Evolutionary conservation across 37 sponge, comb jelly and placozoan species (phyloP).

Genomic region (Diacarnus erythraeanus): DNA sequence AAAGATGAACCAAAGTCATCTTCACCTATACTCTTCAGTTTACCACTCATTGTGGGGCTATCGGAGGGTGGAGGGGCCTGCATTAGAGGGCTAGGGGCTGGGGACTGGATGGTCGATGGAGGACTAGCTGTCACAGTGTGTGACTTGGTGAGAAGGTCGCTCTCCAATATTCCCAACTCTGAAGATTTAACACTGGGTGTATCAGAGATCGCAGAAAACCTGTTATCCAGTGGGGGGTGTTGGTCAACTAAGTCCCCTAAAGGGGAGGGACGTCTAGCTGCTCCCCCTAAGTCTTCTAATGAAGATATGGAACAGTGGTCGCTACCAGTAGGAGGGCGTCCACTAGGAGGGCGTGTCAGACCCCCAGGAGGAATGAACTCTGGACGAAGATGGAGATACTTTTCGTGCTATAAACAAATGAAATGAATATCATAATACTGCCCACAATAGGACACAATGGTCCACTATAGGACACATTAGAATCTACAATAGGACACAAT

Average conservation of each 20-base stretch:
- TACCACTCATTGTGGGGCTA: slow-evolving; percentile 3
- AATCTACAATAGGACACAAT: too few relatives aligned
- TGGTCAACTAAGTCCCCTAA: too few relatives aligned
- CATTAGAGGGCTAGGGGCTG: not conserved
- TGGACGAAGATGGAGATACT: slow-evolving; percentile 53
- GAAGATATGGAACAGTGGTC: not conserved
- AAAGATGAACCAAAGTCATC: slow-evolving; percentile 8
- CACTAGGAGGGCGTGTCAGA: slow-evolving; percentile 24
- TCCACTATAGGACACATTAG: too few relatives aligned
- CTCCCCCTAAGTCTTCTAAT: not conserved
- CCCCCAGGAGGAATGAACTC: slow-evolving; percentile 19
- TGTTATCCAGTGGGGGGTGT: not conserved
- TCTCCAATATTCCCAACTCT: not conserved
- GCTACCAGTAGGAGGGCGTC: not conserved
- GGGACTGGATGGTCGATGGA: slow-evolving; percentile 3
- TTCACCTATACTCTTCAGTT: not conserved
- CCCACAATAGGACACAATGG: too few relatives aligned
- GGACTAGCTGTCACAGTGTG: slow-evolving; percentile 5
- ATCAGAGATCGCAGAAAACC: not conserved
- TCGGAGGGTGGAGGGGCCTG: not conserved
- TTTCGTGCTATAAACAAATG: slow-evolving; percentile 39
- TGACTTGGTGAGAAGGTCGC: not conserved
- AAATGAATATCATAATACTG: too few relatives aligned
- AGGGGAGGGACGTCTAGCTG: too few relatives aligned
- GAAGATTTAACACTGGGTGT: not conserved